Conservation (phyloP, 64 coral and sea anemone genomes). For the Stichodactyla helianthus region DNA sequence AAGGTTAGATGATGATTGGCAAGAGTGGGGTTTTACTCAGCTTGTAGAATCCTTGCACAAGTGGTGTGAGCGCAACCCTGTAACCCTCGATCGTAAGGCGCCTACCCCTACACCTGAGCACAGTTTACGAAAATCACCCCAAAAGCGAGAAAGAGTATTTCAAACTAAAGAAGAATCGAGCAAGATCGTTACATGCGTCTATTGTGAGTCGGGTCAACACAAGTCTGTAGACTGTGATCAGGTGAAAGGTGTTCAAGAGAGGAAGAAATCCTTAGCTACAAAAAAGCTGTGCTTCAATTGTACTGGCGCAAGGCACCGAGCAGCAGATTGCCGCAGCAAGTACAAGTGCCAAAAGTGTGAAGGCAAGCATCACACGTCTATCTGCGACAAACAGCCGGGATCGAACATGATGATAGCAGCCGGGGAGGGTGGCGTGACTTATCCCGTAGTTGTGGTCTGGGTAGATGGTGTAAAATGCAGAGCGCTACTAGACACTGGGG, state of each 20-base stretch:
- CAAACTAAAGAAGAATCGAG: constrained; percentile 15
- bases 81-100: too few species aligned
- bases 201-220: constrained; percentile 38
- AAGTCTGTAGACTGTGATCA: constrained; percentile 41
- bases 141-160: constrained; percentile 26
- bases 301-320: constrained; percentile 27
- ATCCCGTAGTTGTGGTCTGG: constrained; percentile 11
- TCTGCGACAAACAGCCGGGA: background rate
- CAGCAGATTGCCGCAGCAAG: constrained; percentile 25
- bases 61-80: too few species aligned
- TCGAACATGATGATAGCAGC: too few species aligned
- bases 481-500: constrained; percentile 60
- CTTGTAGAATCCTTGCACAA: too few species aligned
- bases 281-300: constrained; percentile 49
- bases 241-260: background rate
- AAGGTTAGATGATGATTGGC: too few species aligned
- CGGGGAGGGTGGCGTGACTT: background rate
- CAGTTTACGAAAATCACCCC: too few species aligned
- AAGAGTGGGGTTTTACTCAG: too few species aligned
- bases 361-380: constrained; percentile 21
- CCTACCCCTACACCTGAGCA: too few species aligned
- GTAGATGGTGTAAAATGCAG: constrained; percentile 54
- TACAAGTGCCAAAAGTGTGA: constrained; percentile 37
- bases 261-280: background rate
- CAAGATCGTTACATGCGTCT: constrained; percentile 30